phyloP scores from a whole-genome alignment of 2,888 invertebrate genomes.

The Meliscaeva auricollis region DNA sequence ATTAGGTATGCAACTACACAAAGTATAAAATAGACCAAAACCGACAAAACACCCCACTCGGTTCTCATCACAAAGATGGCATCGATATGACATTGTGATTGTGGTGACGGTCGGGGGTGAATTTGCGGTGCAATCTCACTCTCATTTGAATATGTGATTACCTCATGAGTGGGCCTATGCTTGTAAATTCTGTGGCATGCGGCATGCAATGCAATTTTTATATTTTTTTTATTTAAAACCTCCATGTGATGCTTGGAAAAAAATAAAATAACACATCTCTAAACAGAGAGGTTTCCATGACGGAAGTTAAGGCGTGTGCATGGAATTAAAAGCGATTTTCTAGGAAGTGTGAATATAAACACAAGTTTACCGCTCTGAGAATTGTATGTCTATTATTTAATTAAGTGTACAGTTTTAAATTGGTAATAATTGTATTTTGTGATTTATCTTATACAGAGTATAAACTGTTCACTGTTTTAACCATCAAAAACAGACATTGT shows the following conservation, averaged over 20 bases:
- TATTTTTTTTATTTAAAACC: slow-evolving; percentile 14
- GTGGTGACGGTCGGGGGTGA: slow-evolving; percentile 2
- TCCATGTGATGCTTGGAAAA: slow-evolving; percentile 23
- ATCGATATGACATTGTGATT: slow-evolving; percentile 57
- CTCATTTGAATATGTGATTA: slow-evolving; percentile 69
- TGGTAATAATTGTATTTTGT: slow-evolving; percentile 40
- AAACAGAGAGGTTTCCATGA: slow-evolving; percentile 50
- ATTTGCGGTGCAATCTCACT: slow-evolving; percentile 35
- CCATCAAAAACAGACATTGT: slow-evolving; percentile 2
- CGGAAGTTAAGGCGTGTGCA: slow-evolving; percentile 70
- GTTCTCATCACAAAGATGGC: slow-evolving; percentile 48
- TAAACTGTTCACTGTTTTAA: slow-evolving; percentile 17
- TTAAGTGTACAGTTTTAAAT: slow-evolving; percentile 57
- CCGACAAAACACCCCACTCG: background rate
- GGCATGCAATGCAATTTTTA: slow-evolving; percentile 43
- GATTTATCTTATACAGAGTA: slow-evolving; percentile 20
- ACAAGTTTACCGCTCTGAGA: background rate
- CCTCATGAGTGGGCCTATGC: slow-evolving; percentile 55
- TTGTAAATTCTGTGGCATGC: slow-evolving; percentile 56
- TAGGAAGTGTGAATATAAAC: slow-evolving; percentile 57
- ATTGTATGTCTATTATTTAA: slow-evolving; percentile 40
- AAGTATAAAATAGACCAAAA: background rate
- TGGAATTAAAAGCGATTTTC: slow-evolving; percentile 71
- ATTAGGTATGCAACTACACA: slow-evolving; percentile 48
- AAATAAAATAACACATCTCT: slow-evolving; percentile 20